A percentile compares a stretch with the other conserved stretches of the same genome.
These are phyloP conservation scores for Drymonia ruficornis DNA, from an alignment of 2,888 invertebrate species.

Conservation along the genomic window DNA sequence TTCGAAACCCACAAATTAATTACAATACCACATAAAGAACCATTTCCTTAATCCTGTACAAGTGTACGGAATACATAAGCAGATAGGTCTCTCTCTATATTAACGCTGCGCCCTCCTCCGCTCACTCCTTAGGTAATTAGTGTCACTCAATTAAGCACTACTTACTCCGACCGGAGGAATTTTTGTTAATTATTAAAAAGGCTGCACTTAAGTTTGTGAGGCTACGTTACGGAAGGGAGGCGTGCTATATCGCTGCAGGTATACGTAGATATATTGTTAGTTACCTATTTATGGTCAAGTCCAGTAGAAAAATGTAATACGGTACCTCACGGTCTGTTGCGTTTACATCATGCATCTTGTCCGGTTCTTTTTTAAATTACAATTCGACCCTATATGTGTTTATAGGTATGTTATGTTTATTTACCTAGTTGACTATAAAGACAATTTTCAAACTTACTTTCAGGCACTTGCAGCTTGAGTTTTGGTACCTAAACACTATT, in stretches of 20 bases:
- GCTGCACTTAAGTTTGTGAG: conserved; percentile 72
- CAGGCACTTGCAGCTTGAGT: too few relatives aligned
- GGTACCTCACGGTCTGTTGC: too few relatives aligned
- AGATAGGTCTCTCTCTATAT: conserved; percentile 66
- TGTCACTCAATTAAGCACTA: conserved; percentile 83
- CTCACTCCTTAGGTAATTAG: conserved; percentile 81
- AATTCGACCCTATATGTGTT: too few relatives aligned
- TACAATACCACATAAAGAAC: conserved; percentile 53
- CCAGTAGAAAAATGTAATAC: too few relatives aligned
- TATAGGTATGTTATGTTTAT: too few relatives aligned
- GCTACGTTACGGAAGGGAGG: conserved; percentile 33
- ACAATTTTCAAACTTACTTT: too few relatives aligned
- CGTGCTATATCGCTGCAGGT: conserved; percentile 4
- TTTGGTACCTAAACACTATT: conserved; percentile 1
- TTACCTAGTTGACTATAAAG: too few relatives aligned
- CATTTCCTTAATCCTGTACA: conserved; percentile 54
- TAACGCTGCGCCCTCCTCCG: conserved; percentile 65
- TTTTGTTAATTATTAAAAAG: conserved; percentile 83
- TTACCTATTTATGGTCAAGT: too few relatives aligned
- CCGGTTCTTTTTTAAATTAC: too few relatives aligned
- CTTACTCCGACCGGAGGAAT: conserved; percentile 63
- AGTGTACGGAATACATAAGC: conserved; percentile 56
- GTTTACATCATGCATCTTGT: too few relatives aligned
- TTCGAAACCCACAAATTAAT: conserved; percentile 20
- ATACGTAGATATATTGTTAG: too few relatives aligned